phyloP scores from a whole-genome alignment of 1,140 invertebrate genomes.

The Brachionus plicatilis region DNA sequence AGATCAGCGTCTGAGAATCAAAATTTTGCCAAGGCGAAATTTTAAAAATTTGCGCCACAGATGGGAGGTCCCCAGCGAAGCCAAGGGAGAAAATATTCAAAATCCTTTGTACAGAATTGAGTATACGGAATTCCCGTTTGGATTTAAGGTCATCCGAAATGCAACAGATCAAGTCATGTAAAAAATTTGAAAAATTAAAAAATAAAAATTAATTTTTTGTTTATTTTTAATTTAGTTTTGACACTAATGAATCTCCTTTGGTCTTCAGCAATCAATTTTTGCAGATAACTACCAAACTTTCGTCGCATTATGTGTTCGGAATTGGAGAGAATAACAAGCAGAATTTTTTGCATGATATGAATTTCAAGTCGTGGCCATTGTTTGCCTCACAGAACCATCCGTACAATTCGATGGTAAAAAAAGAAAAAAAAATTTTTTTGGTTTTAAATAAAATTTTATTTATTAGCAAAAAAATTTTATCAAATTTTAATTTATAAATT shows the following conservation, averaged over 20 bases:
- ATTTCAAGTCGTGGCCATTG: conserved; percentile 28
- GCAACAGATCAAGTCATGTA: conserved; percentile 26
- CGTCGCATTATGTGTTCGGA: conserved; percentile 43
- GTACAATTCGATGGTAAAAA: conserved; percentile 6
- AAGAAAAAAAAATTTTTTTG: neutral
- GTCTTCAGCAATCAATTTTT: conserved; percentile 43
- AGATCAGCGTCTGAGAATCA: conserved; percentile 13
- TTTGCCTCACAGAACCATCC: conserved; percentile 39
- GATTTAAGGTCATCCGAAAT: conserved; percentile 34
- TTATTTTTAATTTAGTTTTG: conserved; percentile 6
- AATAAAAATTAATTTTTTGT: neutral
- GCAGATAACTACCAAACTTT: conserved; percentile 39
- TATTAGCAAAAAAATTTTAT: no score
- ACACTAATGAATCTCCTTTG: conserved; percentile 40
- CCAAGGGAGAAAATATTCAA: neutral
- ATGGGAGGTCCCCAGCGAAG: conserved; percentile 21
- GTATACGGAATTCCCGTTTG: conserved; percentile 15
- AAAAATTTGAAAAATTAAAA: neutral
- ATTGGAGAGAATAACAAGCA: conserved; percentile 32
- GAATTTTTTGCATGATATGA: conserved; percentile 24
- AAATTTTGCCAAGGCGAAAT: conserved; percentile 26
- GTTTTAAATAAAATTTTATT: neutral
- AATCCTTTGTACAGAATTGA: conserved; percentile 28
- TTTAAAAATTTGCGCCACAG: conserved; percentile 18
- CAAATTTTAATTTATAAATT: no score